These are phyloP conservation scores for Terrapene triunguis DNA, from an alignment of 2,113 vertebrate genomes.

Conservation along the genomic window DNA sequence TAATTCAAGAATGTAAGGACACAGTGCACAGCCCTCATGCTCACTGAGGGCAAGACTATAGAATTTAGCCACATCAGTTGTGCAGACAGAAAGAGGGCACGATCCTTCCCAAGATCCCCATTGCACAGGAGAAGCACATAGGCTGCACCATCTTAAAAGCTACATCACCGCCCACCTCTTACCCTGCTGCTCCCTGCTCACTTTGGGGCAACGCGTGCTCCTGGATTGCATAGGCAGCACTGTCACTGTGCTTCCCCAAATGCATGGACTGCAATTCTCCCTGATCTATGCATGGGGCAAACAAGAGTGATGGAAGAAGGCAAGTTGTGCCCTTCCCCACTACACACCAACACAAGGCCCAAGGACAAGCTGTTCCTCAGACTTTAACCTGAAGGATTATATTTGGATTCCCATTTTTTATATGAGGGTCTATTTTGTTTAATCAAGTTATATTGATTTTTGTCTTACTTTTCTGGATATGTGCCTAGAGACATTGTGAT, in stretches of 20 bases:
- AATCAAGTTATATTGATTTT: not conserved
- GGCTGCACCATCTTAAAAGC: not conserved
- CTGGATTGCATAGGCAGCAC: not conserved
- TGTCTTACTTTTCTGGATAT: not conserved
- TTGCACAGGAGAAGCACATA: not conserved
- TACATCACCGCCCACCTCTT: not conserved
- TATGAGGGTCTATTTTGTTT: not conserved
- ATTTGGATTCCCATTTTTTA: not conserved
- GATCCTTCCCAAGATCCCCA: not conserved
- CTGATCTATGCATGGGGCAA: not conserved
- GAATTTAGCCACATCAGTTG: not conserved
- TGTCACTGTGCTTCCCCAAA: not conserved
- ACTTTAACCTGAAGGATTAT: not conserved
- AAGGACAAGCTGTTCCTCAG: not conserved
- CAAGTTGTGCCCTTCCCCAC: not conserved
- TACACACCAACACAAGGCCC: not conserved
- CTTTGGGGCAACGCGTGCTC: not conserved
- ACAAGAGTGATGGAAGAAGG: not conserved
- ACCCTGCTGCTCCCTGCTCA: not conserved
- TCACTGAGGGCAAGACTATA: not conserved
- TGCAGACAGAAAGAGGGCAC: not conserved
- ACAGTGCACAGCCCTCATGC: not conserved
- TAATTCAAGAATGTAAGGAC: not conserved
- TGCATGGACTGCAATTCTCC: not conserved
- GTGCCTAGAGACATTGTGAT: not conserved